A percentile compares a stretch with the other conserved stretches of the same genome.
Evolutionary conservation across 2,888 invertebrate genomes (phyloP).

Genomic region (Ormyrus rosae): DNA sequence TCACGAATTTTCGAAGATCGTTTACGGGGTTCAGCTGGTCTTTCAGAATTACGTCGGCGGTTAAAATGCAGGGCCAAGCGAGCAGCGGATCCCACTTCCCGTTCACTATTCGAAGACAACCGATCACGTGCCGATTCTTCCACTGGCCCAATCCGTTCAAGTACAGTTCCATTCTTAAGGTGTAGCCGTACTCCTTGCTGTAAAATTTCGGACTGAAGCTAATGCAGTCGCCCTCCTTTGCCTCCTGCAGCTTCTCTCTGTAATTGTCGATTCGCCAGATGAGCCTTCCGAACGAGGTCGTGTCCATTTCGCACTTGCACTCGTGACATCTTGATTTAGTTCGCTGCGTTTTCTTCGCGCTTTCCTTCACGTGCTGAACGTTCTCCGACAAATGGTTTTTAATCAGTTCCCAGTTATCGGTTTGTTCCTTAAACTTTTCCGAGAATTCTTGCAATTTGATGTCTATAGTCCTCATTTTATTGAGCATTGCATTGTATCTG

Average conservation of each 20-base stretch:
- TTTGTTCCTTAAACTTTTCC: constrained; percentile 55
- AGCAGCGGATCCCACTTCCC: constrained; percentile 85
- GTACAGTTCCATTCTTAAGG: constrained; percentile 83
- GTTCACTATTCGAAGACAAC: constrained; percentile 82
- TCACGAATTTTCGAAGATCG: constrained; percentile 74
- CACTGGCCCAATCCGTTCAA: constrained; percentile 87
- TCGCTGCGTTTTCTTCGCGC: constrained; percentile 57
- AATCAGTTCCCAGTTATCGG: constrained; percentile 17
- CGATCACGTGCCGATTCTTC: constrained; percentile 85
- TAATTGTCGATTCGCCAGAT: constrained; percentile 85
- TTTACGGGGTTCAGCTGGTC: constrained; percentile 79
- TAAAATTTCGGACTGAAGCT: constrained; percentile 83
- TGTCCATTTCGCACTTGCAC: constrained; percentile 9
- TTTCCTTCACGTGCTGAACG: constrained; percentile 62
- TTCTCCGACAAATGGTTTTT: constrained; percentile 64
- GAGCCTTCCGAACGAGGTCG: constrained; percentile 77
- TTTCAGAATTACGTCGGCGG: constrained; percentile 81
- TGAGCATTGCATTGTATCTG: constrained; percentile 76
- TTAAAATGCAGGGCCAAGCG: constrained; percentile 85
- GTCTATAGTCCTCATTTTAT: constrained; percentile 77
- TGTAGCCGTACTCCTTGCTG: constrained; percentile 85
- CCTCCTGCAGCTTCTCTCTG: constrained; percentile 81
- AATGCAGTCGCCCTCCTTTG: constrained; percentile 81
- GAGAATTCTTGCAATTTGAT: constrained; percentile 65
- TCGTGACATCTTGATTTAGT: neutral